A percentile compares a stretch with the other conserved stretches of the same genome.
Evolutionary conservation across 2,113 vertebrate species (phyloP).

Genomic region (Plotosus lineatus): DNA sequence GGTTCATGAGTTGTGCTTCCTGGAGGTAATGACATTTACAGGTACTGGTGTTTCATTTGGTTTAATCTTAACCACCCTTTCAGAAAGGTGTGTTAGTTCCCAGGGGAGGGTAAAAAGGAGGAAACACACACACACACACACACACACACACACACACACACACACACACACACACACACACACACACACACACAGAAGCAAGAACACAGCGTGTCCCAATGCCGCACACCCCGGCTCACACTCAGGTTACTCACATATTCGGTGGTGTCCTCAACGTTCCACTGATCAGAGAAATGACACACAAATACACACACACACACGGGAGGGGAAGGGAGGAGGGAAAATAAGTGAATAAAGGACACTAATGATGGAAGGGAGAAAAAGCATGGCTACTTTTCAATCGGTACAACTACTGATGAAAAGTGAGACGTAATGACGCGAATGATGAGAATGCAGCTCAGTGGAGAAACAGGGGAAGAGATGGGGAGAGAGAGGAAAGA

Average conservation of each 20-base stretch:
- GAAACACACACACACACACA: slow-evolving; percentile 35
- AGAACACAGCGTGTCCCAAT: slow-evolving; percentile 67
- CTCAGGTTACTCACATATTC: slow-evolving; percentile 87
- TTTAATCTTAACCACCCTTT: not conserved
- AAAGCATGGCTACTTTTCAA: slow-evolving; percentile 54
- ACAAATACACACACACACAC: slow-evolving; percentile 12
- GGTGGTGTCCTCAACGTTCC: slow-evolving; percentile 84
- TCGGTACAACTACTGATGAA: slow-evolving; percentile 62
- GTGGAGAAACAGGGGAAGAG: slow-evolving; percentile 12
- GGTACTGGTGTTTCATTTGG: not conserved
- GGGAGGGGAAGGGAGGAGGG: slow-evolving; percentile 49
- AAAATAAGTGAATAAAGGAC: slow-evolving; percentile 55
- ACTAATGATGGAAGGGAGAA: slow-evolving; percentile 53
- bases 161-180: slow-evolving; percentile 38
- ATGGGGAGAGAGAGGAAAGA: slow-evolving; percentile 31
- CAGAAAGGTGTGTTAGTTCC: slow-evolving; percentile 57
- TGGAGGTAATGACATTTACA: not conserved
- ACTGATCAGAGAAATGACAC: slow-evolving; percentile 72
- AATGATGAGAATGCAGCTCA: slow-evolving; percentile 41
- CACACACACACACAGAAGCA: slow-evolving; percentile 54
- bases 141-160: slow-evolving; percentile 27
- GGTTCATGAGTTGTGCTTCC: not conserved
- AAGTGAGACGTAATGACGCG: slow-evolving; percentile 45
- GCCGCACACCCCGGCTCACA: slow-evolving; percentile 68
- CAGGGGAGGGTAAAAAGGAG: slow-evolving; percentile 41